These are phyloP conservation scores for Temnothorax unifasciatus DNA, from an alignment of 2,888 invertebrate genomes.

Conservation along the genomic window DNA sequence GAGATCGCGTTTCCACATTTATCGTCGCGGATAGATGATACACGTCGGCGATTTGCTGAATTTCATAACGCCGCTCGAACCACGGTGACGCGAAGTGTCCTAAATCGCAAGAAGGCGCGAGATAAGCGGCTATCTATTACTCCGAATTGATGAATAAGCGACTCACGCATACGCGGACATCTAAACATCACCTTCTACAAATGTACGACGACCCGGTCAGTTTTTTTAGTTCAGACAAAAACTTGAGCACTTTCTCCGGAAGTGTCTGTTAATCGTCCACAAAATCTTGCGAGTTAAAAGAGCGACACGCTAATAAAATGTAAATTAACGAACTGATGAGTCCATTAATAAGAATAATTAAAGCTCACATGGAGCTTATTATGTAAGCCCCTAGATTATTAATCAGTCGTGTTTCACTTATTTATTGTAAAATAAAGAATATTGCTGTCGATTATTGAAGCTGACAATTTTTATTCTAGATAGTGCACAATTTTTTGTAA, in stretches of 20 bases:
- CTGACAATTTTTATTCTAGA: neutral
- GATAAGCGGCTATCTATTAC: slow-evolving; percentile 32
- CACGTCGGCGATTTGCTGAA: slow-evolving; percentile 34
- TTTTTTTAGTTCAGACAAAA: neutral
- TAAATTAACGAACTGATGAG: neutral
- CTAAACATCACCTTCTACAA: neutral
- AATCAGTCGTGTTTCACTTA: too few relatives aligned
- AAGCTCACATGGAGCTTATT: neutral
- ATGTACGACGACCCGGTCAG: neutral
- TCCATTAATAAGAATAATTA: neutral
- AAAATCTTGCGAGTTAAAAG: neutral
- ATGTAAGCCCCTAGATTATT: neutral
- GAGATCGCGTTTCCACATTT: slow-evolving; percentile 35
- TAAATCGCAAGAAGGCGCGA: slow-evolving; percentile 11
- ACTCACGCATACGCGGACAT: neutral
- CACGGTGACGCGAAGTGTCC: neutral
- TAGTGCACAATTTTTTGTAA: neutral
- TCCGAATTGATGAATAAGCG: neutral
- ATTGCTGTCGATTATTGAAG: neutral
- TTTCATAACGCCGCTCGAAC: slow-evolving; percentile 30
- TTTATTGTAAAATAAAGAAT: neutral
- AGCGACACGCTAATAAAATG: neutral
- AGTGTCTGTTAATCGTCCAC: neutral
- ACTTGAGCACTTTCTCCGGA: neutral
- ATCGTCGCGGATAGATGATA: slow-evolving; percentile 23